Evolutionary conservation across 1,140 invertebrate genomes (phyloP), one percentile per base, ranked within the genome.

Genomic region (Gonatopus flavifemur): DNA sequence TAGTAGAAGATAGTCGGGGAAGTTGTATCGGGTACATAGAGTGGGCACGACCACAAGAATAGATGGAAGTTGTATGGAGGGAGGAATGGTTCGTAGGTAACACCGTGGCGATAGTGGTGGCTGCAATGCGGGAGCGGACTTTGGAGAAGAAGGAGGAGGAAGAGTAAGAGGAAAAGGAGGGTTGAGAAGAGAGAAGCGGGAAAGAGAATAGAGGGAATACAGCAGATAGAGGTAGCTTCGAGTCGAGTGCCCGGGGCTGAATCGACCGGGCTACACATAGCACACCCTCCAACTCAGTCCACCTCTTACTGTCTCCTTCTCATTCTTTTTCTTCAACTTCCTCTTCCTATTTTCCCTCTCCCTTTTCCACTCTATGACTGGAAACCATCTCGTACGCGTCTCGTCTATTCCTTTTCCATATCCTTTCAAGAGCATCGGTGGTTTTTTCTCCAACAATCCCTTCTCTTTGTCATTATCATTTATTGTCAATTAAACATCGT

Each of bases 261-360:
- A 77, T 77, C 75, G 74, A 77, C 75, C 75, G 70, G 74, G 73
- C 67, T 70, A 68, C 74, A 69, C 66, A 72, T 57, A 73, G 67
- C 67, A 67, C 64, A 66, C 57, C 54, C 59, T 59, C 67, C 67
- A 66, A 68, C 64, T 55, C 52, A 60, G 57, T 67, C 66, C 59
- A 61, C 70, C 70, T 63, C 64, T 70, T 53, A 65, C 69, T 57
- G 60, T 66, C 49, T 53, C 52, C 55, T 52, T 48, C 53, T 33
- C 61, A 55, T 45, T 49, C 58, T 54, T 52, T 6, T 39, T 57
- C 37, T 22, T 45, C 43, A 37, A 35, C 40, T 46, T 43, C 52
- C 49, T 36, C 49, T 38, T 24, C 49, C 19, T 49, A 55, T 40
- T 49, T 38, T 48, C 57, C 63, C 46, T 56, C 49, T 37, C n/a